Evolutionary conservation across 2,797 vertebrate species (phyloP).

Genomic region (Acestrorhynchus altus): DNA sequence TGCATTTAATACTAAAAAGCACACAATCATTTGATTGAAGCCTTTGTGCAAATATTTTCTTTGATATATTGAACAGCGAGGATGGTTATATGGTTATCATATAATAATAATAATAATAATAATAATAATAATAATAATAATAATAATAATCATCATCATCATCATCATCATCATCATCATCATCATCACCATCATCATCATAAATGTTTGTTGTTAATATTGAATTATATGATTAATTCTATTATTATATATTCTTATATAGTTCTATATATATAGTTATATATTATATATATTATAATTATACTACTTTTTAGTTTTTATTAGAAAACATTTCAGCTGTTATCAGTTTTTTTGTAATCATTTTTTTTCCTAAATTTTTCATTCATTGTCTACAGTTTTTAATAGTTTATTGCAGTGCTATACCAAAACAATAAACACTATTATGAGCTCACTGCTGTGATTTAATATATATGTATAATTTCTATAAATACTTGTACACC

Average conservation of each 20-base stretch:
- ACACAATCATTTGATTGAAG: constrained; percentile 66
- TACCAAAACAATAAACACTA: too few relatives aligned
- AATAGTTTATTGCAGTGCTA: too few relatives aligned
- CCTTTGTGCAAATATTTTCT: constrained; percentile 3
- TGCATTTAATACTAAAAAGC: constrained; percentile 81
- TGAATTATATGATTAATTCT: background rate
- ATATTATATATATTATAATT: too few relatives aligned
- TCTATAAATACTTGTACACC: too few relatives aligned
- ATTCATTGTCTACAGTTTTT: too few relatives aligned
- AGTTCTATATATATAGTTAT: too few relatives aligned
- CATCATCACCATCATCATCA: constrained; percentile 61
- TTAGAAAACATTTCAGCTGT: too few relatives aligned
- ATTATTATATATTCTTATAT: background rate
- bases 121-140: background rate
- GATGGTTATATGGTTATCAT: background rate
- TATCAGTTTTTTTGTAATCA: too few relatives aligned
- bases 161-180: background rate
- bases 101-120: background rate
- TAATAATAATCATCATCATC: background rate
- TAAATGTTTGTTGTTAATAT: background rate
- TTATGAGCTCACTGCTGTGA: too few relatives aligned
- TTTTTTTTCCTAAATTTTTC: too few relatives aligned
- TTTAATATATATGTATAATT: too few relatives aligned
- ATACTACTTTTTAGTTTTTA: too few relatives aligned
- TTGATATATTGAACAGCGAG: background rate